Evolutionary conservation across 53 echinoderm and acorn worm species (phyloP), one percentile per base, ranked within the genome.

Genomic region (Zoroaster sp.): DNA sequence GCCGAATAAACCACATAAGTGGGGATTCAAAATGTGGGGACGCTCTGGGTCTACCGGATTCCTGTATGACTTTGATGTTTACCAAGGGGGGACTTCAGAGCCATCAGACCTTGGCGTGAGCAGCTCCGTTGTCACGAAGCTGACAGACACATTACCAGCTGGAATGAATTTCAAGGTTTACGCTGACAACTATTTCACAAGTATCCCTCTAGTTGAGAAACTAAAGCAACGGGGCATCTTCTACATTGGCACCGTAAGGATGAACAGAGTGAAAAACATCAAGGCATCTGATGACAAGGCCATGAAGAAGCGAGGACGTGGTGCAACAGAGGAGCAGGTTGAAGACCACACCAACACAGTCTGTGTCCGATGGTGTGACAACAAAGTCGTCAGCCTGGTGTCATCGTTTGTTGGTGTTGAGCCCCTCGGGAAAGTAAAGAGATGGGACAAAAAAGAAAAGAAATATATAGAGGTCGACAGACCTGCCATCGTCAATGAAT

Each of bases 11-110:
- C 87, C 87, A 39, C 45, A 73, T 18, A 72, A 47, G 52, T 87
- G 89, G 89, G 79, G 80, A 40, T 68, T 89, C 69, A 89, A 89
- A 54, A 25, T 89, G 30, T 89, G 89, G 89, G 63, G 31, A 14
- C 44, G 78, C 17, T 51, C 77, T 40, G 88, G 66, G 74, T 59
- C 78, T 7, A 4, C 59, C 10, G 69, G 69, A 12, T 77, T 78
- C 28, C 36, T 78, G 13, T 52, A 88, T 32, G 66, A 88, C 67
- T 77, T 78, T 41, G 88, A 78, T 28, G 88, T 87, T n/a, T 87
- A 74, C 40, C 74, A 75, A 67, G 87, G 75, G 8, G 66, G 42
- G 4, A 25, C 34, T 69, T 33, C 65, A 83, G 63, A 42, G 18
- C 59, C 25, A 8, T n/a, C n/a, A n/a, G n/a, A n/a, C n/a, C n/a